phyloP scores from a whole-genome alignment of 2,113 vertebrate species.

The Todiramphus saurophagus region DNA sequence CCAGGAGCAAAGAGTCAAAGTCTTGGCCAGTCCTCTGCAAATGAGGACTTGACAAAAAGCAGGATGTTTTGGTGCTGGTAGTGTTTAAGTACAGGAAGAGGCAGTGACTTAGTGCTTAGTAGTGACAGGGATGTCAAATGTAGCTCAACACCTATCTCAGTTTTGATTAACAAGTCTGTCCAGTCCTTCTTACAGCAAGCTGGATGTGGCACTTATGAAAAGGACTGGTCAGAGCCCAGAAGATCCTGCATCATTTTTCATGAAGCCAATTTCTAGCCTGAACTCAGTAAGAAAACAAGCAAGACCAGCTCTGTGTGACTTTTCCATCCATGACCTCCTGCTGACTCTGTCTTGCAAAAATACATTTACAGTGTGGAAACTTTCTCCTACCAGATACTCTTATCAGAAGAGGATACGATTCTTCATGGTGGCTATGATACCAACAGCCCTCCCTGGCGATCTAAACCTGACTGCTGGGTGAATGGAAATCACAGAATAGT shows the following conservation, averaged over 20 bases:
- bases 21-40: not conserved
- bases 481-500: not conserved
- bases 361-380: not conserved
- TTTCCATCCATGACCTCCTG: not conserved
- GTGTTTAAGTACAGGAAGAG: not conserved
- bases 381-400: not conserved
- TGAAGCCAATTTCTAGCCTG: not conserved
- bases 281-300: not conserved
- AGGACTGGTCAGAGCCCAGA: not conserved
- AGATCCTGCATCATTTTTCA: not conserved
- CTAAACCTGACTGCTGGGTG: not conserved
- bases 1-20: not conserved
- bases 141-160: not conserved
- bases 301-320: not conserved
- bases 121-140: not conserved
- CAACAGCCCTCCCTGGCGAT: not conserved
- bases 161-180: not conserved
- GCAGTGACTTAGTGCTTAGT: not conserved
- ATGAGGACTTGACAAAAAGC: not conserved
- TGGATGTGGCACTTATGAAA: not conserved
- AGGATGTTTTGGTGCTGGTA: not conserved
- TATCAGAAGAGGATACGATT: not conserved
- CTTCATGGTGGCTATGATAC: rapidly evolving
- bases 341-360: not conserved
- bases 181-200: not conserved